Percentiles rank a stretch among this genome's conserved stretches.
Conservation (phyloP, 2,797 vertebrate genomes). For the Nyctalus aviator region DNA sequence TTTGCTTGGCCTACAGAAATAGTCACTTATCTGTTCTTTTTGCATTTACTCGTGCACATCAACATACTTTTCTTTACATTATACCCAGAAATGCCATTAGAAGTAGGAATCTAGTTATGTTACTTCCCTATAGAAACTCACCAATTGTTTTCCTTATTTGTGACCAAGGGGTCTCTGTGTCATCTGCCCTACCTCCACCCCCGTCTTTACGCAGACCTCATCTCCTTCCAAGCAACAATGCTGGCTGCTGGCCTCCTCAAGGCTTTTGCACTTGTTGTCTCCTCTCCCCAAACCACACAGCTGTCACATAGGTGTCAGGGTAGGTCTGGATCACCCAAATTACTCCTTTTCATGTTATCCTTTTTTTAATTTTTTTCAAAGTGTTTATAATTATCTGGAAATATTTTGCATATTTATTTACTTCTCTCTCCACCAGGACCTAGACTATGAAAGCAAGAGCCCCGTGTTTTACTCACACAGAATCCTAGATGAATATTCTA, state of each 20-base stretch:
- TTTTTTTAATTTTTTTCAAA: background rate
- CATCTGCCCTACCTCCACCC: fast-evolving
- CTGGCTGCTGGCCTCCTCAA: background rate
- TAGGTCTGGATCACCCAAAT: background rate
- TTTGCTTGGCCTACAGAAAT: background rate
- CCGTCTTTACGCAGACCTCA: background rate
- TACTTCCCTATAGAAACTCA: background rate
- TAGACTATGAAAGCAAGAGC: background rate
- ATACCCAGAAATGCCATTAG: background rate
- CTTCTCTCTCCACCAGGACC: background rate
- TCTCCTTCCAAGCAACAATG: background rate
- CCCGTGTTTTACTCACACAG: background rate
- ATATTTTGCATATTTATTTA: background rate
- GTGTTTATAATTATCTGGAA: background rate
- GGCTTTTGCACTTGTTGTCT: background rate
- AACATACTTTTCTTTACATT: background rate
- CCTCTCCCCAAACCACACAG: background rate
- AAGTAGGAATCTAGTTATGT: background rate
- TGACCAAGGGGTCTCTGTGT: background rate
- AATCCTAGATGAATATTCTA: background rate
- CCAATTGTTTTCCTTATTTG: background rate
- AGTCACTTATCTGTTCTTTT: background rate
- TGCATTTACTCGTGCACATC: background rate
- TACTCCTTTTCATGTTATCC: background rate
- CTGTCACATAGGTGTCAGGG: background rate